Conservation (phyloP, 2,888 invertebrate genomes). For the Aquatica leii region DNA sequence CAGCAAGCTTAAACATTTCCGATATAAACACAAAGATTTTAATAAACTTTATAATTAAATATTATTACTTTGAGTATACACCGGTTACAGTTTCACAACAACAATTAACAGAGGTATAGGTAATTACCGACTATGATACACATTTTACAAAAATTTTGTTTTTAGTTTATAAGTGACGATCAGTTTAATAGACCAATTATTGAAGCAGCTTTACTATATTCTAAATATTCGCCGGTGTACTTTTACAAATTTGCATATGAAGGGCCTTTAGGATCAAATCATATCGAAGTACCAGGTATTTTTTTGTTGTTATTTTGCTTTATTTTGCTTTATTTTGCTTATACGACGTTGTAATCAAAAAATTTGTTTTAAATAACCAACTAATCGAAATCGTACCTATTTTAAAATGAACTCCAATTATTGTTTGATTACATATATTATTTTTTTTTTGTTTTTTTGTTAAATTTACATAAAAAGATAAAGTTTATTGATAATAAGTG, state of each 20-base stretch:
- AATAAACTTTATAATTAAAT: not conserved
- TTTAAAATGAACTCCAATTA: too few species aligned
- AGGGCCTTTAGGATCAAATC: not conserved
- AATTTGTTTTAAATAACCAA: too few species aligned
- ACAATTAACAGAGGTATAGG: not conserved
- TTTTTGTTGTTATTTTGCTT: not conserved
- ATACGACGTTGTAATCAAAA: too few species aligned
- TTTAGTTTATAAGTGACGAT: constrained; percentile 4
- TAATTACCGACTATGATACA: not conserved
- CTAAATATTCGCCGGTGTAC: not conserved
- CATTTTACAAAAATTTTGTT: not conserved
- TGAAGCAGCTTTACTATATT: not conserved
- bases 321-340: too few species aligned
- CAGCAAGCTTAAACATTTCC: not conserved
- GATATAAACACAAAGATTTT: not conserved
- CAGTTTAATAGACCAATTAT: not conserved
- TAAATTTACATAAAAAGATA: too few species aligned
- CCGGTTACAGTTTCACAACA: not conserved
- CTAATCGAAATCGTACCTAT: too few species aligned
- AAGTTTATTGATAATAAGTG: too few species aligned
- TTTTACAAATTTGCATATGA: not conserved
- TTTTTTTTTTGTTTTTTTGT: too few species aligned
- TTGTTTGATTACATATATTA: too few species aligned
- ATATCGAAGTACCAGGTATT: not conserved
- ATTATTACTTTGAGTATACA: not conserved